phyloP scores from a whole-genome alignment of 2,797 vertebrate genomes.

The Pangasius djambal region DNA sequence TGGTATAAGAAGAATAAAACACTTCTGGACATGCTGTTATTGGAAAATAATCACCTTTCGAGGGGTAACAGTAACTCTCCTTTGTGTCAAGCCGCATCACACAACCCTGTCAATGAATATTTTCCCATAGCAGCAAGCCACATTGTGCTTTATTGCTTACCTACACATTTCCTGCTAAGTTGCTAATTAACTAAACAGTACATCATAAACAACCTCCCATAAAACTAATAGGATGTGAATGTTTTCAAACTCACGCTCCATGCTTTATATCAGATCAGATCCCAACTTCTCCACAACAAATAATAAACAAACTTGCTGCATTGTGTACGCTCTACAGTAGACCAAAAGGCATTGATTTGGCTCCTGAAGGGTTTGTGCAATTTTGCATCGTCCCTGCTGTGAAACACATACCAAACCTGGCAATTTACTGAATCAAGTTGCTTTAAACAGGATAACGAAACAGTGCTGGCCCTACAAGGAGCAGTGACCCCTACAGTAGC shows the following conservation, averaged over 20 bases:
- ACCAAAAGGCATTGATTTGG: background rate
- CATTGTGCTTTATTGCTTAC: background rate
- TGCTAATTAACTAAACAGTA: conserved; percentile 11
- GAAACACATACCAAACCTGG: background rate
- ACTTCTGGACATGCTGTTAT: background rate
- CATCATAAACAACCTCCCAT: background rate
- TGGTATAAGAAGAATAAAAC: background rate
- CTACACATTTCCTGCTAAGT: background rate
- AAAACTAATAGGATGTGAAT: background rate
- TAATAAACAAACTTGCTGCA: background rate
- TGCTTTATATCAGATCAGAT: background rate
- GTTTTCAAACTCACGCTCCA: background rate
- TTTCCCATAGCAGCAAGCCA: background rate
- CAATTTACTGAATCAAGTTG: background rate
- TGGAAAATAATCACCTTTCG: background rate
- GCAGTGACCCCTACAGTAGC: too few relatives aligned
- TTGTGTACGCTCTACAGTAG: background rate
- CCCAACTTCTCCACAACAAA: background rate
- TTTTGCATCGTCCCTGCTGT: background rate
- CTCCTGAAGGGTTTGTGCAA: too few relatives aligned
- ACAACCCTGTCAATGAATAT: too few relatives aligned
- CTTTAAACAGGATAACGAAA: background rate
- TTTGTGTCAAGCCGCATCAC: background rate
- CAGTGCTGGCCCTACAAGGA: background rate
- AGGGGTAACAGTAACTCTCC: background rate